phyloP scores from a whole-genome alignment of 2,113 vertebrate genomes.

The Hippocampus guttulatus region DNA sequence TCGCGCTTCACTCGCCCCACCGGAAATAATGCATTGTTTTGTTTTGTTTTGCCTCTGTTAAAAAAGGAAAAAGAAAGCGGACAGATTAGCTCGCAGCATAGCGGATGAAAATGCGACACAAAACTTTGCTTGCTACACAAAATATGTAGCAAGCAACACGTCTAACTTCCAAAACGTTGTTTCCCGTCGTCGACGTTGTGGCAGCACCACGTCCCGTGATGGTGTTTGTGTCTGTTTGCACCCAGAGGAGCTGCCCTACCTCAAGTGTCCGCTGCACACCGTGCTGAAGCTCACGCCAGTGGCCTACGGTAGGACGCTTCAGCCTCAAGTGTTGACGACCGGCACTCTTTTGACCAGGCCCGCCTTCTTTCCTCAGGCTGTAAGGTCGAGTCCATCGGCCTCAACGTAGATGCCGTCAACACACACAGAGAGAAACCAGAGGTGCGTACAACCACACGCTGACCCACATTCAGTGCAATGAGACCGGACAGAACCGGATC shows the following conservation, averaged over 20 bases:
- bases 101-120: no score
- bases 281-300: slow-evolving; percentile 94
- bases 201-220: background rate
- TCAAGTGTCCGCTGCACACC: slow-evolving; percentile 92
- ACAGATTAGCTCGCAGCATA: no score
- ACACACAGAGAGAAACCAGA: slow-evolving; percentile 91
- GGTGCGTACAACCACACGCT: slow-evolving; percentile 70
- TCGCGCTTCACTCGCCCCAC: no score
- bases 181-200: background rate
- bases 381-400: slow-evolving; percentile 90
- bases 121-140: no score
- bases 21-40: background rate
- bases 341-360: background rate
- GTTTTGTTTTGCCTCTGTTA: background rate
- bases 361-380: slow-evolving; percentile 75
- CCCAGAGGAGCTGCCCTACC: slow-evolving; percentile 91
- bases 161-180: no score
- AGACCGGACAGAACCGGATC: background rate
- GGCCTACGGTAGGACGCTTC: slow-evolving; percentile 83
- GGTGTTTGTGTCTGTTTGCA: slow-evolving; percentile 3
- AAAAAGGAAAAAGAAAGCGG: background rate
- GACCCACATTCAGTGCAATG: background rate
- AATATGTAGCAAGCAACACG: no score
- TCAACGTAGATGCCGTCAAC: slow-evolving; percentile 92
- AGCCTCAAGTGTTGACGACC: fast-evolving